Conservation (phyloP, 2,888 invertebrate species). For the Diaprepes abbreviatus region DNA sequence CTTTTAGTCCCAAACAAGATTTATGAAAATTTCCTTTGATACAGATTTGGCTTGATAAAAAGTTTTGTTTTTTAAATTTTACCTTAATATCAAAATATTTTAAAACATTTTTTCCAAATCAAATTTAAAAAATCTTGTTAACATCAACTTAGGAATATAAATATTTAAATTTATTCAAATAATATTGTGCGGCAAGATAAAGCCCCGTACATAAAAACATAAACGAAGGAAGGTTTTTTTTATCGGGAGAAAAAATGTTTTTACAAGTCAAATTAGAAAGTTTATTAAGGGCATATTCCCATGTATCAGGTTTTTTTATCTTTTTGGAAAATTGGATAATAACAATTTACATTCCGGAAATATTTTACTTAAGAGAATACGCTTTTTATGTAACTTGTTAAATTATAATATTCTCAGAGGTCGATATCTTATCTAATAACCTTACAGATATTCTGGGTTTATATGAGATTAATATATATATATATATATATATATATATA, state of each 20-base stretch:
- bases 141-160: slow-evolving; percentile 28
- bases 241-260: slow-evolving; percentile 37
- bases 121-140: slow-evolving; percentile 21
- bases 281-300: slow-evolving; percentile 42
- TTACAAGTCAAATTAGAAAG: slow-evolving; percentile 48
- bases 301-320: slow-evolving; percentile 37
- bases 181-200: slow-evolving; percentile 26
- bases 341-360: slow-evolving; percentile 35
- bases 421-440: neutral
- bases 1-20: too few species aligned
- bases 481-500: too few species aligned
- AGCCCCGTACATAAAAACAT: slow-evolving; percentile 38
- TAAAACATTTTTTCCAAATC: slow-evolving; percentile 7
- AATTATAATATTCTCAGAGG: neutral
- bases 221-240: slow-evolving; percentile 26
- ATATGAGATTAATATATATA: too few species aligned
- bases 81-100: slow-evolving; percentile 7
- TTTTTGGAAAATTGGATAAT: slow-evolving; percentile 44
- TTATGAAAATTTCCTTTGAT: too few species aligned
- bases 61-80: neutral
- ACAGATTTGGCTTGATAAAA: too few species aligned
- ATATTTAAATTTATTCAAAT: slow-evolving; percentile 45
- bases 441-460: neutral
- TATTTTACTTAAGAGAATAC: slow-evolving; percentile 13
- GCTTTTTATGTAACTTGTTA: neutral